phyloP scores from a whole-genome alignment of 1,140 invertebrate genomes.

The Micrasema minimum region DNA sequence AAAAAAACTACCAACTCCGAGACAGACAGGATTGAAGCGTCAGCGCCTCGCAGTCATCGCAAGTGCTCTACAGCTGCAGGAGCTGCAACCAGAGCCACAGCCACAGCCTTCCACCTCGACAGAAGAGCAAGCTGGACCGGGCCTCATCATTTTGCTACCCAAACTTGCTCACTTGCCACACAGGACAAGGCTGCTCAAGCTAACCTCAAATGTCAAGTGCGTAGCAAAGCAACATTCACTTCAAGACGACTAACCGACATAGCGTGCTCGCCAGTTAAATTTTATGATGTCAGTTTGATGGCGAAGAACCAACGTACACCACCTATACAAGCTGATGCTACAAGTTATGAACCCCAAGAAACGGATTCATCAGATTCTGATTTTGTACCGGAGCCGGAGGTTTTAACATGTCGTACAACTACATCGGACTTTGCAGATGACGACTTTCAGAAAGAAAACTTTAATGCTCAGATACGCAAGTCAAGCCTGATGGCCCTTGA shows the following conservation, averaged over 20 bases:
- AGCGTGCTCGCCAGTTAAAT: not conserved
- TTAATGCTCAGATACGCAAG: not conserved
- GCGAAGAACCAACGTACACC: not conserved
- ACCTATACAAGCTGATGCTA: not conserved
- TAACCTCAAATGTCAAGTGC: not conserved
- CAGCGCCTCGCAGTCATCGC: not conserved
- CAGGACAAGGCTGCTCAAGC: slow-evolving; percentile 2
- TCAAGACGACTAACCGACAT: not conserved
- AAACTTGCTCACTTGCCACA: not conserved
- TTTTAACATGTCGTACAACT: not conserved
- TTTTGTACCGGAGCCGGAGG: not conserved
- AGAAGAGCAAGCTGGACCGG: slow-evolving; percentile 3
- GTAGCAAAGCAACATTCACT: slow-evolving; percentile 3
- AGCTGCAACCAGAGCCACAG: not conserved
- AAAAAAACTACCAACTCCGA: not conserved
- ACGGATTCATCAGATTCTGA: slow-evolving; percentile 2
- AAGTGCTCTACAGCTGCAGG: not conserved
- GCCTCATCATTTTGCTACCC: too few species aligned
- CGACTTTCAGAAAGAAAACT: not conserved
- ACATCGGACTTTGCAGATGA: not conserved
- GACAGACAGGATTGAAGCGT: not conserved
- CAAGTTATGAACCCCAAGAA: not conserved
- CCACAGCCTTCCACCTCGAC: not conserved
- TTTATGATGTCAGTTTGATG: not conserved
- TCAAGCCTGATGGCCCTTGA: not conserved